phyloP scores from a whole-genome alignment of 2,797 vertebrate species.

The Bothrops alternatus region DNA sequence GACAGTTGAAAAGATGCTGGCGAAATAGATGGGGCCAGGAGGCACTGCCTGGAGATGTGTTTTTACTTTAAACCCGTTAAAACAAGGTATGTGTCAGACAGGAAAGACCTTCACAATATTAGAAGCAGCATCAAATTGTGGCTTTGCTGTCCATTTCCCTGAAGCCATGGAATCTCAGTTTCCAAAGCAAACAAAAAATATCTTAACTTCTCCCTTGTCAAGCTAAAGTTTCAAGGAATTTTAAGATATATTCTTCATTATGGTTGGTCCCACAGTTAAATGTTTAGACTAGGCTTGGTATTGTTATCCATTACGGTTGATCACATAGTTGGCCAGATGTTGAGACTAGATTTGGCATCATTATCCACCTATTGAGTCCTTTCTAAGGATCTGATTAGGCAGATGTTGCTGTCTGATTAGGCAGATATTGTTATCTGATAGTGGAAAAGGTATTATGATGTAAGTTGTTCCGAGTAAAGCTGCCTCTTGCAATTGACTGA shows the following conservation, averaged over 20 bases:
- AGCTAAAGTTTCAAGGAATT: conserved; percentile 1
- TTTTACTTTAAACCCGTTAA: background rate
- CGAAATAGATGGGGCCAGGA: background rate
- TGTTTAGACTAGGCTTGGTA: background rate
- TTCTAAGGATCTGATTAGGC: background rate
- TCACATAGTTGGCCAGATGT: background rate
- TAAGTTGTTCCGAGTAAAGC: background rate
- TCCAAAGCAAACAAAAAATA: conserved; percentile 6
- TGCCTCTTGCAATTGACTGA: background rate
- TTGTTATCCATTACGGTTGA: background rate
- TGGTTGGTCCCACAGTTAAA: background rate
- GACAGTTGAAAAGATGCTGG: conserved; percentile 15
- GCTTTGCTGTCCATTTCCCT: background rate
- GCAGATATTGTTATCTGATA: background rate
- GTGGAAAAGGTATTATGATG: background rate
- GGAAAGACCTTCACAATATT: background rate
- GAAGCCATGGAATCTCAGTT: background rate
- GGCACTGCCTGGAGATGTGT: background rate
- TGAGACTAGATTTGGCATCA: background rate
- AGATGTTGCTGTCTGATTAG: background rate
- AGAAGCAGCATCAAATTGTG: background rate
- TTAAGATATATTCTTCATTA: background rate
- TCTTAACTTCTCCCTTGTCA: background rate
- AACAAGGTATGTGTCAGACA: background rate
- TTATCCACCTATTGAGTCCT: background rate